Base-by-base conservation (phyloP, 2,113 vertebrate species). In the Periophthalmus modestus region DNA sequence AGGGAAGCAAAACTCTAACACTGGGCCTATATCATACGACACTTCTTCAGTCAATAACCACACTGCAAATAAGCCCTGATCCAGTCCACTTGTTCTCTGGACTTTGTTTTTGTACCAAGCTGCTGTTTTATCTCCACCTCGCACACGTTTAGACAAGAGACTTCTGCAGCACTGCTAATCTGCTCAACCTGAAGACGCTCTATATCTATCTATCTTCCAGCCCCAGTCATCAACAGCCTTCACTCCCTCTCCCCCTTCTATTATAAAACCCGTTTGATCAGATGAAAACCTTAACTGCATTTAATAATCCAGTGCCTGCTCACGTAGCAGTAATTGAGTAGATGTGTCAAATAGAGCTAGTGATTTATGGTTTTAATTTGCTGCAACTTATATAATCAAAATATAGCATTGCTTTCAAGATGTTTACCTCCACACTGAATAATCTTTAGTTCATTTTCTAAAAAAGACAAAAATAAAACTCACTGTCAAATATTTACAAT, bases 121-220 rank as follows among this genome's bases (percentile, higher is more conserved):
- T 76, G 73, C 73, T 82, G 85, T 89, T 62, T 89, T 83, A 87
- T 91, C 84, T 88, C 61, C 52, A 66, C 77, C 75, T 24, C 66
- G 69, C 84, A 86, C 81, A 85, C 39, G 39, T 82, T 85, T 74
- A 71, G 54, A 80, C 61, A 74, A 68, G 74, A 82, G 66, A 54
- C 52, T 68, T 39, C 39, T 9, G 71, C 66, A 68, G 69, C 55
- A 58, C 48, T 72, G 82, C 79, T 70, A 73, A 71, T 72, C 72
- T 52, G 5, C 66, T 65, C 73, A 73, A 77, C 77, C 71, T 79
- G 75, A 73, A 69, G 73, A 21, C 68, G 81, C 75, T 9, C 39
- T 43, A 43, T 43, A 43, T 43, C 39, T 43, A 43, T 81, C 13
- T 70, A 75, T 82, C 77, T 69, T 58, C 66, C 68, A 61, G 68